Percentiles rank a stretch among this genome's conserved stretches.
Conservation (phyloP, 2,888 invertebrate species). For the Platycnemis pennipes region DNA sequence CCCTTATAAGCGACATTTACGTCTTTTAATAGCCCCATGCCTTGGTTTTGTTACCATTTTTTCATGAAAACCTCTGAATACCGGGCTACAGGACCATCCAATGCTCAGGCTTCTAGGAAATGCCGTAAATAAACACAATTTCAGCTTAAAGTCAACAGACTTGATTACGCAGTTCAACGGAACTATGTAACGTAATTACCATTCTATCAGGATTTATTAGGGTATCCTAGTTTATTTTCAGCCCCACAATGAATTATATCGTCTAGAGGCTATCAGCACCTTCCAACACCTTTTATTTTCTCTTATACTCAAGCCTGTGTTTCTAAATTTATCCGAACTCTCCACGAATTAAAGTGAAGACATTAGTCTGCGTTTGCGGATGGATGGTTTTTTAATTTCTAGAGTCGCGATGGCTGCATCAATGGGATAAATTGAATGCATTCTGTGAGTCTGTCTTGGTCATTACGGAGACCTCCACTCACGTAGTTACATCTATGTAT, state of each 20-base stretch:
- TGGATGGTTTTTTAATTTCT: too few species aligned
- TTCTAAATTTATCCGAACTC: neutral
- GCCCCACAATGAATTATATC: neutral
- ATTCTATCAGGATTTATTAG: neutral
- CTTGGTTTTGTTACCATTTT: neutral
- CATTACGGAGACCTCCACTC: too few species aligned
- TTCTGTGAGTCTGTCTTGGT: too few species aligned
- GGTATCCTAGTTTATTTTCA: neutral
- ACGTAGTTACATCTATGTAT: too few species aligned
- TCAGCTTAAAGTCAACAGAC: neutral
- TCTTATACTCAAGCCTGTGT: neutral
- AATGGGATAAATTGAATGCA: too few species aligned
- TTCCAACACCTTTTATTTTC: neutral
- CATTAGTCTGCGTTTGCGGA: too few species aligned
- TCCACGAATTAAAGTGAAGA: too few species aligned
- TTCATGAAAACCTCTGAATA: neutral
- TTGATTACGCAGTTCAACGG: too few species aligned
- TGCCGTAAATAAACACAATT: neutral
- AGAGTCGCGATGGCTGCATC: too few species aligned
- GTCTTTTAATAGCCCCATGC: slow-evolving; percentile 16
- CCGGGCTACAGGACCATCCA: neutral
- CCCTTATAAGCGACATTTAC: neutral
- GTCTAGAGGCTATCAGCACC: neutral
- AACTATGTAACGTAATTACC: too few species aligned
- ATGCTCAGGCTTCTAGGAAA: neutral